phyloP scores from a whole-genome alignment of 2,113 vertebrate species.

The human (Homo sapiens) region DNA sequence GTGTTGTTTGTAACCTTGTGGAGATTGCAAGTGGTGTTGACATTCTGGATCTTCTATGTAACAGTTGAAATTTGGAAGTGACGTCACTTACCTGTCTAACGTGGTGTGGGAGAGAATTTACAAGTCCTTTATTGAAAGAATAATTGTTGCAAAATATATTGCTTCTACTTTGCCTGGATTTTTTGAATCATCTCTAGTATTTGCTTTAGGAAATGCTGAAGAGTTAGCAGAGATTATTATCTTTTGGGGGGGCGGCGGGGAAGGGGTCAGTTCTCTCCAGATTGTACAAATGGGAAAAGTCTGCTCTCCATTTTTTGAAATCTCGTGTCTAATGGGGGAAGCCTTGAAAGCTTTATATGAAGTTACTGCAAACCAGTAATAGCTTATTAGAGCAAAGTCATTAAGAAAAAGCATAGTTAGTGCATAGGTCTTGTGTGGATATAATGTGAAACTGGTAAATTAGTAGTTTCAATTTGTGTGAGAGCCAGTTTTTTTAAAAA shows the following conservation, averaged over 20 bases:
- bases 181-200: constrained; percentile 26
- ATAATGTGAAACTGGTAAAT: too few relatives aligned
- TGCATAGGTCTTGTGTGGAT: accelerated
- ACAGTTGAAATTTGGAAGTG: neutral
- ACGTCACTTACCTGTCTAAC: neutral
- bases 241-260: accelerated
- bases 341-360: accelerated
- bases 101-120: neutral
- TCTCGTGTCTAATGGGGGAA: neutral
- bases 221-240: neutral
- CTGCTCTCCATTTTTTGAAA: neutral
- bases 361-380: too few relatives aligned
- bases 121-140: constrained; percentile 7
- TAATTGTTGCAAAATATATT: constrained; percentile 30
- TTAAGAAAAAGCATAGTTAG: accelerated
- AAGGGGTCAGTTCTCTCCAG: accelerated
- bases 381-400: neutral
- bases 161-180: constrained; percentile 34
- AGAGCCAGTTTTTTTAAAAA: neutral
- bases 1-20: neutral
- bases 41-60: neutral
- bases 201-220: neutral
- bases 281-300: accelerated
- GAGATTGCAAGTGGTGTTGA: neutral
- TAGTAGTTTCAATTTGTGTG: neutral